Percentiles rank a stretch among this genome's conserved stretches.
phyloP scores from a whole-genome alignment of 2,888 invertebrate genomes.

The Tryphoninae sp. region DNA sequence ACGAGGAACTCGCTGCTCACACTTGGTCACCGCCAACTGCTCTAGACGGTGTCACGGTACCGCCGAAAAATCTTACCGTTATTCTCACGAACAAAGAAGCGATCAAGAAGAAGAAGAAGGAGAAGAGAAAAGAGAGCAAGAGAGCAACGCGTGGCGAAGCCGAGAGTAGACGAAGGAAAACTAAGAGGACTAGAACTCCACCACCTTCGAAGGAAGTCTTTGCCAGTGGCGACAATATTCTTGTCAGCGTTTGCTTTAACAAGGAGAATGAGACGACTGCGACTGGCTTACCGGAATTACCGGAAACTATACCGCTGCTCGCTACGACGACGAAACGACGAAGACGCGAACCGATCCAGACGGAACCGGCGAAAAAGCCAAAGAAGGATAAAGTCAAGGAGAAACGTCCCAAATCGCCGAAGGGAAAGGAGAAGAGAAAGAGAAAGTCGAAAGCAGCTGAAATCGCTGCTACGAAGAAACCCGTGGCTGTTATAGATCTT shows the following conservation, averaged over 20 bases:
- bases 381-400: constrained; percentile 80
- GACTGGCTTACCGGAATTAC: constrained; percentile 71
- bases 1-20: constrained; percentile 66
- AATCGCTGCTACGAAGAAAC: constrained; percentile 85
- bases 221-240: constrained; percentile 95
- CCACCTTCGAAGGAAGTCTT: constrained; percentile 94
- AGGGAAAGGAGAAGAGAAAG: constrained; percentile 79
- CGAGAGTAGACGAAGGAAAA: constrained; percentile 81
- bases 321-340: constrained; percentile 80
- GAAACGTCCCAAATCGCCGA: constrained; percentile 76
- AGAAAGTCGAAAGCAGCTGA: constrained; percentile 80
- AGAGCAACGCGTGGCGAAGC: constrained; percentile 78
- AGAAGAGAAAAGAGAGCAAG: constrained; percentile 81
- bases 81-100: constrained; percentile 84
- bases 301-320: constrained; percentile 77
- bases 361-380: constrained; percentile 77
- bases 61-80: constrained; percentile 84
- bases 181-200: constrained; percentile 82
- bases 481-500: constrained; percentile 92
- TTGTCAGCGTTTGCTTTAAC: constrained; percentile 95
- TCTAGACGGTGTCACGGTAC: constrained; percentile 79
- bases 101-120: constrained; percentile 82
- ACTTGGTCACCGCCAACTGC: constrained; percentile 85
- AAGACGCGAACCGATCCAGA: constrained; percentile 77
- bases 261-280: constrained; percentile 81